These are phyloP conservation scores for Rhodeus uyekii DNA, from an alignment of 2,797 vertebrate genomes.

Conservation along the genomic window DNA sequence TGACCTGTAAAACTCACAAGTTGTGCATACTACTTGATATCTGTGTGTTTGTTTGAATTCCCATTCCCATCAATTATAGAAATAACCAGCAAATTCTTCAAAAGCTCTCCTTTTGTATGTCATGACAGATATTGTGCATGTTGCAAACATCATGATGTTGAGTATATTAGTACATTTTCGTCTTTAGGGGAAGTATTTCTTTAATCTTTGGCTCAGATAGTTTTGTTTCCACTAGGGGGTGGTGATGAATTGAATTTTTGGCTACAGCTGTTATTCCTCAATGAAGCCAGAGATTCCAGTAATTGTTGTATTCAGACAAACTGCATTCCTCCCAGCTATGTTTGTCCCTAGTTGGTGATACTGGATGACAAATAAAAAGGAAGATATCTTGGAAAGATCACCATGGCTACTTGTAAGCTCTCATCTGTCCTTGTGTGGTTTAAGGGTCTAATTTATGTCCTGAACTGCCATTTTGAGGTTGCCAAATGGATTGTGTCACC, in stretches of 20 bases:
- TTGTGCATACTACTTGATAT: neutral
- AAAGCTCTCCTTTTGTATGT: neutral
- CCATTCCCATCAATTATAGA: neutral
- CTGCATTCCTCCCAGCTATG: neutral
- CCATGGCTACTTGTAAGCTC: neutral
- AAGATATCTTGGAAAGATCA: slow-evolving; percentile 8
- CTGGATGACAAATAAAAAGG: neutral
- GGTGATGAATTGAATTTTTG: neutral
- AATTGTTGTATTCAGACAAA: slow-evolving; percentile 11
- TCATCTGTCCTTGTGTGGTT: neutral
- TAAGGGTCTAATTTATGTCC: slow-evolving; percentile 9
- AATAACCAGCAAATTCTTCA: neutral
- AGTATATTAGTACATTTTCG: neutral
- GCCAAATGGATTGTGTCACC: slow-evolving; percentile 37
- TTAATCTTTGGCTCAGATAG: neutral
- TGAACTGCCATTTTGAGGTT: slow-evolving; percentile 18
- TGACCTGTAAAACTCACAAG: no score
- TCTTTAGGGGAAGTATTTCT: neutral
- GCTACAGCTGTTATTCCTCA: neutral
- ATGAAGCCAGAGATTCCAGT: slow-evolving; percentile 14
- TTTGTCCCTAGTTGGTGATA: slow-evolving; percentile 21
- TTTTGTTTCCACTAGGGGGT: neutral
- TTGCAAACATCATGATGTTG: neutral
- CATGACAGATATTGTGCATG: neutral
- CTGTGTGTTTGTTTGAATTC: neutral